phyloP scores from a whole-genome alignment of 2,888 invertebrate genomes.

The Pseudococcus longispinus region DNA sequence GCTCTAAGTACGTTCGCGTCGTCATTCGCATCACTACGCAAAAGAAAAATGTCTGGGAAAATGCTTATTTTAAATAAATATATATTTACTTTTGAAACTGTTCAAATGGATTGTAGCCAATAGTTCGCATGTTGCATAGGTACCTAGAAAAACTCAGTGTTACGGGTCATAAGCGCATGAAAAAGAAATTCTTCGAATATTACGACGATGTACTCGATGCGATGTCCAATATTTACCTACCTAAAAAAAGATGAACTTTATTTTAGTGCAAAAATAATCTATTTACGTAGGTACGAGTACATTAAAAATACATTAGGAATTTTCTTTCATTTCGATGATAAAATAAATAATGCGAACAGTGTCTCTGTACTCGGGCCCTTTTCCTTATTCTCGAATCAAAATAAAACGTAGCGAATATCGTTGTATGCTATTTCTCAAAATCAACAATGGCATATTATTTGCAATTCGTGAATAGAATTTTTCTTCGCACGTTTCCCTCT shows the following conservation, averaged over 20 bases:
- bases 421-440: neutral
- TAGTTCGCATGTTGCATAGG: constrained; percentile 12
- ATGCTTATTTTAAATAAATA: constrained; percentile 20
- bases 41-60: neutral
- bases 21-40: neutral
- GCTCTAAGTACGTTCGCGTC: neutral
- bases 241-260: neutral
- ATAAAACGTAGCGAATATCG: neutral
- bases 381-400: neutral
- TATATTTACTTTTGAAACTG: constrained; percentile 22
- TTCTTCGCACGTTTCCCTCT: neutral
- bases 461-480: neutral
- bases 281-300: neutral
- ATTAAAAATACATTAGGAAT: neutral
- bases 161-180: constrained; percentile 38
- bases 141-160: neutral
- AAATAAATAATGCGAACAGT: neutral
- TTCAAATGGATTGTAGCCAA: constrained; percentile 30
- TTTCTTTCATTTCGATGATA: neutral
- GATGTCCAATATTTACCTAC: neutral
- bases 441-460: neutral
- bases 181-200: neutral
- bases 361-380: neutral
- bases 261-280: neutral
- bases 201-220: too few species aligned